Percentiles rank a stretch among this genome's conserved stretches.
Evolutionary conservation across 37 sponge, comb jelly and placozoan species (phyloP).

Genomic region (Haliclona indistincta): DNA sequence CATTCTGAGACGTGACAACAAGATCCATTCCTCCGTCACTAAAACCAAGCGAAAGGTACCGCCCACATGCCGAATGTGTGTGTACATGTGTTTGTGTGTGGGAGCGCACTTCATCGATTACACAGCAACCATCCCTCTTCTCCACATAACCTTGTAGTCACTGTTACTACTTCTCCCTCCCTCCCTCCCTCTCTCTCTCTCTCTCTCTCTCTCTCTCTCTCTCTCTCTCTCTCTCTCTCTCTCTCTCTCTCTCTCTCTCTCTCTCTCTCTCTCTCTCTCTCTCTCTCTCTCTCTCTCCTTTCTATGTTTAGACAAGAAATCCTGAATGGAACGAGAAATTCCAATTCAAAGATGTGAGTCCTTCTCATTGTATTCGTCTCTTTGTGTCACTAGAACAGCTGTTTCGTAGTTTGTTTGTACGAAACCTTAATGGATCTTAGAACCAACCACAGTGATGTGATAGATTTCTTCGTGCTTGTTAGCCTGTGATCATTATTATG

Average conservation of each 20-base stretch:
- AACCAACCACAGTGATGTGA: no score
- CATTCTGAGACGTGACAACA: slow-evolving; percentile 25
- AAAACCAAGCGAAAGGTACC: slow-evolving; percentile 58
- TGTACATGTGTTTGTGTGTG: no score
- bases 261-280: not conserved
- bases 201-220: not conserved
- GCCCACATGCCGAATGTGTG: not conserved
- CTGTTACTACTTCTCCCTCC: not conserved
- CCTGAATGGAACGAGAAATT: slow-evolving; percentile 79
- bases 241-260: slow-evolving; percentile 9
- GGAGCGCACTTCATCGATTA: no score
- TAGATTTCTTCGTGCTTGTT: not conserved
- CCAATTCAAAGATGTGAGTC: slow-evolving; percentile 59
- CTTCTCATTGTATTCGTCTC: no score
- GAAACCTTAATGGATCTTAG: no score
- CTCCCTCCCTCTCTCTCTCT: not conserved
- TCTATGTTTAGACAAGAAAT: slow-evolving; percentile 51
- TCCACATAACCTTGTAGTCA: no score
- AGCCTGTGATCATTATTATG: not conserved
- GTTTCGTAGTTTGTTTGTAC: no score
- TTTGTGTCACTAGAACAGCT: no score
- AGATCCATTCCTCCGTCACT: slow-evolving; percentile 22
- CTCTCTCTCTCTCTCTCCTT: not conserved
- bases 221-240: not conserved
- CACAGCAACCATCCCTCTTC: no score